Percentiles rank a stretch among this genome's conserved stretches.
phyloP scores from a whole-genome alignment of 2,113 vertebrate species.

The Pituophis catenifer region DNA sequence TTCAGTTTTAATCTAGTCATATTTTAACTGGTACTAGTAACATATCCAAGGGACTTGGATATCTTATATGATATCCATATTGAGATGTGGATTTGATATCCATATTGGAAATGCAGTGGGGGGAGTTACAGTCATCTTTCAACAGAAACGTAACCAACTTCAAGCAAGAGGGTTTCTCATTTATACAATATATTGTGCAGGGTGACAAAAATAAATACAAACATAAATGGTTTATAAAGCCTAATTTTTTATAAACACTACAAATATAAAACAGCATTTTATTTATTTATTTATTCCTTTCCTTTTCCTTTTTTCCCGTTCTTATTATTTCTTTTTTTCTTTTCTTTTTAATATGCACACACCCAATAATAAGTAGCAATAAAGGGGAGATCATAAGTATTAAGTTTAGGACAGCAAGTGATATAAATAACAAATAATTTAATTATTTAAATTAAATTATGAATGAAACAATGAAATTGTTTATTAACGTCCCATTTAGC shows the following conservation, averaged over 20 bases:
- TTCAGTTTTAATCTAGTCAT: neutral
- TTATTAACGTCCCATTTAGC: neutral
- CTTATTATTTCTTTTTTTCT: neutral
- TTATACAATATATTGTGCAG: neutral
- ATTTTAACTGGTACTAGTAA: neutral
- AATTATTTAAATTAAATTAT: too few relatives aligned
- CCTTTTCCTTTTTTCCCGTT: neutral
- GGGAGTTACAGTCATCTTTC: neutral
- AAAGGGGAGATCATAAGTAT: neutral
- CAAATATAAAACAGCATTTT: neutral
- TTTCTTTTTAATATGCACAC: neutral
- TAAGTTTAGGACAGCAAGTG: neutral
- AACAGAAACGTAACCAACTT: neutral
- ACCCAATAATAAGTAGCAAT: neutral
- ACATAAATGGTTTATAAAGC: neutral
- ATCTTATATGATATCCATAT: neutral
- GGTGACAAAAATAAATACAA: neutral
- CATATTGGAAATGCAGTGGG: neutral
- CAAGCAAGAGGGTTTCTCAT: neutral
- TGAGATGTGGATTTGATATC: neutral
- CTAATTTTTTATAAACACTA: neutral
- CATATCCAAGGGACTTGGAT: neutral
- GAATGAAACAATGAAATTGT: too few relatives aligned
- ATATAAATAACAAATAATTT: neutral
- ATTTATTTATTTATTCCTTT: neutral